These are phyloP conservation scores for Calameuta pallipes DNA, from an alignment of 2,888 invertebrate species.

Conservation along the genomic window DNA sequence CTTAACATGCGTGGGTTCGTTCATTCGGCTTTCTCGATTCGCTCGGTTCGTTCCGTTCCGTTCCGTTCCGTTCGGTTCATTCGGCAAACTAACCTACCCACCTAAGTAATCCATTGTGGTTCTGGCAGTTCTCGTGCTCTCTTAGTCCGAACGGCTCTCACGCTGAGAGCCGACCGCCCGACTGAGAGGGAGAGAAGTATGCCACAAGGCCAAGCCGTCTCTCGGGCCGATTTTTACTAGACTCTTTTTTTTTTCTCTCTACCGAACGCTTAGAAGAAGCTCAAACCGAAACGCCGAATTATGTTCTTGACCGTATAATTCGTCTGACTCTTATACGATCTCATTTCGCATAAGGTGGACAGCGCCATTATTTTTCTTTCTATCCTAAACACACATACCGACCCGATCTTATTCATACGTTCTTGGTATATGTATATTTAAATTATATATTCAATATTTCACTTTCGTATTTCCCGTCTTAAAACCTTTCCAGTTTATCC, in stretches of 20 bases:
- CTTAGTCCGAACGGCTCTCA: slow-evolving; percentile 56
- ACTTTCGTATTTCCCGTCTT: not conserved
- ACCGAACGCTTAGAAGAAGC: slow-evolving; percentile 1
- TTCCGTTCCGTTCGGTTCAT: slow-evolving; percentile 37
- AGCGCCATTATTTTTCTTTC: not conserved
- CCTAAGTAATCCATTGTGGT: slow-evolving; percentile 62
- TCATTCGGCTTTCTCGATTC: not conserved
- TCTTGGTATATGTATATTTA: too few relatives aligned
- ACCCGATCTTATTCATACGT: too few relatives aligned
- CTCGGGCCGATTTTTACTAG: slow-evolving; percentile 47
- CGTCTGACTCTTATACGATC: slow-evolving; percentile 44
- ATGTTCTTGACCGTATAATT: slow-evolving; percentile 35
- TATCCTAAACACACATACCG: not conserved
- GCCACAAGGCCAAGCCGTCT: slow-evolving; percentile 57
- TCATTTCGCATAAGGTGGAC: not conserved
- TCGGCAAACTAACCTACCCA: slow-evolving; percentile 63
- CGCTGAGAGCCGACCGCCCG: slow-evolving; percentile 45
- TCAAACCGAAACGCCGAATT: slow-evolving; percentile 12
- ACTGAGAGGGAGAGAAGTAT: slow-evolving; percentile 45
- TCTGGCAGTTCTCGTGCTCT: slow-evolving; percentile 40
- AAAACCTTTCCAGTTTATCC: not conserved
- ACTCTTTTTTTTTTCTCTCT: slow-evolving; percentile 28
- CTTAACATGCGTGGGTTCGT: slow-evolving; percentile 59
- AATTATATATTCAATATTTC: not conserved
- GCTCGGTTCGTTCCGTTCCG: slow-evolving; percentile 12